Base-by-base conservation (phyloP, 2,113 vertebrate species). In the Nyctereutes procyonoides region DNA sequence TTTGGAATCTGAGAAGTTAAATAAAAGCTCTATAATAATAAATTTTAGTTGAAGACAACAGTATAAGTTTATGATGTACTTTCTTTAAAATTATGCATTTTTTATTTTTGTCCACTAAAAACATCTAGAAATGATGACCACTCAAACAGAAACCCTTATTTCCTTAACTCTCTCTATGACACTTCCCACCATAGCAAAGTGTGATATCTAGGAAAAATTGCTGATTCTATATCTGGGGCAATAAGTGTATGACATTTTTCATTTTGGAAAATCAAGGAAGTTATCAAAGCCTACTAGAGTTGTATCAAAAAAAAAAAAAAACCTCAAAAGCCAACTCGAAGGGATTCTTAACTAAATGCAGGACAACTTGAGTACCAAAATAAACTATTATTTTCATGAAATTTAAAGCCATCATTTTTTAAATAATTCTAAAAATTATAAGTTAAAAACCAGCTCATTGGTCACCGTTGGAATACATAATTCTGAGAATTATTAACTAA, bases 241-340 rank as follows among this genome's bases (percentile, higher is more conserved):
- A 43, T 90, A 92, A 93, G 95, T 32, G 4, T 56, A 53, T 5
- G 24, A 77, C 13, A 65, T 15, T 60, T 81, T 92, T 94, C 73
- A 90, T 43, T 74, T 92, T 82, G 71, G 8, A 87, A 90, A 93
- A 62, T 43, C 56, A 93, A 92, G 35, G 20, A 91, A 95, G 22
- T 58, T 88, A 71, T 43, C 32, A 86, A 73, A 87, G 15, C 38
- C 3, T 74, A 10, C 53, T 88, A 5, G 1, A 62, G 20, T 87
- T 93, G 4, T 65, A 65, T 38, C 19, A 95, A 92, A 67, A 88
- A 14, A 15, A 90, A 88, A 14, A 15, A 90, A 11, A 43, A 43
- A 38, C 38, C 26, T 86, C 14, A 32, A 96, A 90, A 89, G 65
- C 3, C 55, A 94, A 82, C 24, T 76, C 94, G 22, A 74, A 92